Evolutionary conservation across 1,140 invertebrate genomes (phyloP).

Genomic region (Drosophila lowei): DNA sequence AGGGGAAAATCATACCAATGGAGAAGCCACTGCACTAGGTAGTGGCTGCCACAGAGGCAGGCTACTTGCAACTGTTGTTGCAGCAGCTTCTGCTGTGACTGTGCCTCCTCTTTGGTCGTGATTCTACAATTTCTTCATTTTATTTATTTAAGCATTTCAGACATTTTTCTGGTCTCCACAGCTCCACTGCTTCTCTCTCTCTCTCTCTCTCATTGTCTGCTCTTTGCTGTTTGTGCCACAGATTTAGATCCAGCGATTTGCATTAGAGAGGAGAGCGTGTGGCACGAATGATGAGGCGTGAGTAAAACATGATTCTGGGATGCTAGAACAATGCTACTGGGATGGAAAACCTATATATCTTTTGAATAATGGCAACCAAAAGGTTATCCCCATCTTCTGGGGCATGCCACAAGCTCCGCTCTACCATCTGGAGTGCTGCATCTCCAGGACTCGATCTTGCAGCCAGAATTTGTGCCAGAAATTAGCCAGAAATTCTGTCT

Average conservation of each 20-base stretch:
- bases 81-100: slow-evolving; percentile 24
- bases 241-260: slow-evolving; percentile 51
- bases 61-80: slow-evolving; percentile 17
- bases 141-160: slow-evolving; percentile 79
- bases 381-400: too few species aligned
- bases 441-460: too few species aligned
- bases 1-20: slow-evolving; percentile 27
- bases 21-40: neutral
- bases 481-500: slow-evolving; percentile 71
- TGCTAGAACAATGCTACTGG: too few species aligned
- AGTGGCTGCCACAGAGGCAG: slow-evolving; percentile 1
- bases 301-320: too few species aligned
- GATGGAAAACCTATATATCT: too few species aligned
- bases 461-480: slow-evolving; percentile 19
- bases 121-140: slow-evolving; percentile 81
- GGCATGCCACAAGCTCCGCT: too few species aligned
- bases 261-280: slow-evolving; percentile 42
- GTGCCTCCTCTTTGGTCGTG: slow-evolving; percentile 57
- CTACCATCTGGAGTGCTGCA: too few species aligned
- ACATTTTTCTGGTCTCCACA: slow-evolving; percentile 65
- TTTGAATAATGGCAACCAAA: neutral
- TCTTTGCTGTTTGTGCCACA: slow-evolving; percentile 10
- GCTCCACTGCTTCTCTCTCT: slow-evolving; percentile 5
- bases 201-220: slow-evolving; percentile 14
- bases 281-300: slow-evolving; percentile 18